Base-by-base conservation (phyloP, 2,113 vertebrate species). In the Thomomys bottae region DNA sequence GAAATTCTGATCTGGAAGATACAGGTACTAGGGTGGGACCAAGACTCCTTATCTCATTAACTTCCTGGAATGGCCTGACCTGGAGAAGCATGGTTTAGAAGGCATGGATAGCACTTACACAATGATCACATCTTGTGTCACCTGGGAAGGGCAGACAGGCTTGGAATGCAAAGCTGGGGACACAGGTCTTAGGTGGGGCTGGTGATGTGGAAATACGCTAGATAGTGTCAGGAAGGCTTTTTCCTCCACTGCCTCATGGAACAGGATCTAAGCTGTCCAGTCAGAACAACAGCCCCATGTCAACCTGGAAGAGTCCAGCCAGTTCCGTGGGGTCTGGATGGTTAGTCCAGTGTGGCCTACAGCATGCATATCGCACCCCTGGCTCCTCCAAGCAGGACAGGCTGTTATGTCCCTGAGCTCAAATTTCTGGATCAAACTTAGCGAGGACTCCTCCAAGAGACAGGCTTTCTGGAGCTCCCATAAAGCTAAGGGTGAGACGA, bases 21-120 rank as follows among this genome's bases (percentile, higher is more conserved):
- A 3, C 57, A 59, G 57, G 57, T 0, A 4, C 9, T 12, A 49
- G 30, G 30, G 2, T 8, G 15, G 10, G 28, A 17, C 8, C 5
- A 61, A 0, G 5, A 66, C 3, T n/a, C 23, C 11, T 3, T 23
- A 18, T 68, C 23, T 67, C 45, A 49, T 49, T 49, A 8, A 49
- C 45, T 49, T 8, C 14, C 64, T 12, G 20, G 21, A 17, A 63
- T 24, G 26, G 45, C 45, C 45, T 63, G 61, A 24, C 61, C 23
- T 21, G 32, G 26, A 18, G 32, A 12, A 20, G 38, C 34, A 80
- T 36, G 78, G 24, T 34, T 28, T 21, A 23, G 28, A 73, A 5
- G 42, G 77, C 20, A 40, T 5, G 20, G 40, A 21, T 18, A 36
- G 57, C 63, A 80, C 20, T 21, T 1, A 4, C 30, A 32, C 36